phyloP scores from a whole-genome alignment of 2,113 vertebrate genomes.

The Upupa epops region DNA sequence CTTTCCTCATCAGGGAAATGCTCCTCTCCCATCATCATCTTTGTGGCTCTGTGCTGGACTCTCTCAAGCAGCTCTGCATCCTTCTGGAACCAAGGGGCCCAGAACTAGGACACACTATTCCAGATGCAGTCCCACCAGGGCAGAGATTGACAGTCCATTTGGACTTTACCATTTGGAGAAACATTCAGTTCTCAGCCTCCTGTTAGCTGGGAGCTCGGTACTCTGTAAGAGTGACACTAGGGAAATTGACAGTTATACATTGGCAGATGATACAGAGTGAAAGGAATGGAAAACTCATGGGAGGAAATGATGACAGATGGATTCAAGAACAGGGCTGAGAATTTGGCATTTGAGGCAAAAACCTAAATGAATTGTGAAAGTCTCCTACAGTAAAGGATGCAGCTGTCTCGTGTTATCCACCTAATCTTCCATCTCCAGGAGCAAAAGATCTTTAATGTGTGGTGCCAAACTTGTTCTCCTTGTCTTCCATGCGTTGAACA shows the following conservation, averaged over 20 bases:
- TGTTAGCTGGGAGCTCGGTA: not conserved
- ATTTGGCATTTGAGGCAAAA: constrained; percentile 37
- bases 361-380: constrained; percentile 42
- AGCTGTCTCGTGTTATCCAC: constrained; percentile 35
- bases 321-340: constrained; percentile 31
- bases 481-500: not conserved
- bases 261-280: constrained; percentile 4
- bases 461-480: constrained; percentile 17
- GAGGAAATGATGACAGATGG: constrained; percentile 38
- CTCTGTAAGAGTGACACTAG: not conserved
- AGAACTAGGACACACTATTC: too few relatives aligned
- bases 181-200: not conserved
- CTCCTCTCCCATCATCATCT: too few relatives aligned
- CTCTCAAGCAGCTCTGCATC: too few relatives aligned
- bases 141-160: not conserved
- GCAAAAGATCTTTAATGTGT: constrained; percentile 19
- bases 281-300: constrained; percentile 23
- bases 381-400: constrained; percentile 38
- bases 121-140: too few relatives aligned
- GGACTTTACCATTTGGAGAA: not conserved
- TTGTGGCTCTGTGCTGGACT: too few relatives aligned
- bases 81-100: too few relatives aligned
- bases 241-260: not conserved
- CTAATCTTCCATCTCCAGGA: constrained; percentile 32
- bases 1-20: too few relatives aligned